A percentile compares a stretch with the other conserved stretches of the same genome.
These are phyloP conservation scores for Metellina segmentata DNA, from an alignment of 2,888 invertebrate species.

Conservation along the genomic window DNA sequence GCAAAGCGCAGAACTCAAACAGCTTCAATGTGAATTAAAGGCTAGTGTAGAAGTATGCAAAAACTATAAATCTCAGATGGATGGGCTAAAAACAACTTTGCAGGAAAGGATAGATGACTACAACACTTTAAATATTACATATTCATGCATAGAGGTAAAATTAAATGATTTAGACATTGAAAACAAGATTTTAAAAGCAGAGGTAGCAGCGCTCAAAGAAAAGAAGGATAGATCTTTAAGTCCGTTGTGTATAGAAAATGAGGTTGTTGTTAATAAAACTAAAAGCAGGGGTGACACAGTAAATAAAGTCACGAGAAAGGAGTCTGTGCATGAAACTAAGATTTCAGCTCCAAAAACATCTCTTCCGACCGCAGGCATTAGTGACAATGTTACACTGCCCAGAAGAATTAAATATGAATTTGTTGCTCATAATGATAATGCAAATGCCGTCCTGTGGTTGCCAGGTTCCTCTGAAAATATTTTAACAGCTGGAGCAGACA, in stretches of 20 bases:
- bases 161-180: conserved; percentile 57
- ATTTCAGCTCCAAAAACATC: background rate
- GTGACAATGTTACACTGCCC: conserved; percentile 6
- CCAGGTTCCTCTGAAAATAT: conserved; percentile 86
- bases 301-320: background rate
- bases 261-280: background rate
- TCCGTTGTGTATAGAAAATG: conserved; percentile 12
- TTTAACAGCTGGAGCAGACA: conserved; percentile 96
- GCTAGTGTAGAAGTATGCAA: conserved; percentile 22
- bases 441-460: conserved; percentile 97
- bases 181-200: conserved; percentile 19
- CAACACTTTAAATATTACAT: conserved; percentile 61
- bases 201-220: conserved; percentile 1
- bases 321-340: background rate
- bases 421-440: conserved; percentile 99
- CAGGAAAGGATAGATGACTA: conserved; percentile 58
- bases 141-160: conserved; percentile 53
- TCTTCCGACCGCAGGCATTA: background rate
- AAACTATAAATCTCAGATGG: conserved; percentile 33
- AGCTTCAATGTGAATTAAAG: background rate
- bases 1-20: conserved; percentile 33
- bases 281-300: conserved; percentile 9
- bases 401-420: conserved; percentile 79
- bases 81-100: conserved; percentile 27
- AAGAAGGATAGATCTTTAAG: background rate